Conservation (phyloP, 1,140 invertebrate species). For the Thrips palmi region DNA sequence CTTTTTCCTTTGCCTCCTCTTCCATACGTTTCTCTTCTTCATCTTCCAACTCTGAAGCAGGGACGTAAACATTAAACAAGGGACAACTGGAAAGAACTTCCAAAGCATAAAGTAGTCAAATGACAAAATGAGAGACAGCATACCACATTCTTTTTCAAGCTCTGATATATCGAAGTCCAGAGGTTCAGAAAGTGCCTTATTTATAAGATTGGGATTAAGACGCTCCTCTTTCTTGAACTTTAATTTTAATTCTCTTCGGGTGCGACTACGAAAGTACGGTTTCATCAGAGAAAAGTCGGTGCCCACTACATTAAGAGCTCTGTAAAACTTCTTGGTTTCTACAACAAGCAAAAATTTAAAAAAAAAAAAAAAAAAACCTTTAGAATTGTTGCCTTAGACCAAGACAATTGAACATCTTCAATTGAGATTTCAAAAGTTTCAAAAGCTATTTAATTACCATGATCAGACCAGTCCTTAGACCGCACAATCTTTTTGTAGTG, state of each 20-base stretch:
- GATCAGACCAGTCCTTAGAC: constrained; percentile 20
- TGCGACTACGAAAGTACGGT: constrained; percentile 57
- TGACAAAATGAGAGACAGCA: no score
- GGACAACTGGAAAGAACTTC: no score
- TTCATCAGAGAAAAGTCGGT: constrained; percentile 81
- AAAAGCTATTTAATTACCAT: constrained; percentile 22
- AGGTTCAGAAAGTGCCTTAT: constrained; percentile 30
- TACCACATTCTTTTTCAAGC: constrained; percentile 26
- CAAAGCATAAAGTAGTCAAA: no score
- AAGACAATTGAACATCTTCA: neutral
- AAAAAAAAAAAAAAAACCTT: constrained; percentile 13
- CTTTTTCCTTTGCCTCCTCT: no score
- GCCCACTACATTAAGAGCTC: constrained; percentile 67
- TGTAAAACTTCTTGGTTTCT: constrained; percentile 75
- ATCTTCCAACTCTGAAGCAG: no score
- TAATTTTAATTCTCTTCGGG: constrained; percentile 59
- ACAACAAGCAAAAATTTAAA: no score
- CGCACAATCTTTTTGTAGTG: constrained; percentile 20
- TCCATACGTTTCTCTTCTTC: no score
- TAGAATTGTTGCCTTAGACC: neutral
- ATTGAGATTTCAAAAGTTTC: no score
- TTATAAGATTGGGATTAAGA: constrained; percentile 30
- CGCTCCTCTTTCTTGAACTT: constrained; percentile 51
- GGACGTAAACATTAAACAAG: no score
- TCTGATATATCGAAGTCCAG: constrained; percentile 30